These are phyloP conservation scores for Pherbina coryleti DNA, from an alignment of 2,888 invertebrate species.

Conservation along the genomic window DNA sequence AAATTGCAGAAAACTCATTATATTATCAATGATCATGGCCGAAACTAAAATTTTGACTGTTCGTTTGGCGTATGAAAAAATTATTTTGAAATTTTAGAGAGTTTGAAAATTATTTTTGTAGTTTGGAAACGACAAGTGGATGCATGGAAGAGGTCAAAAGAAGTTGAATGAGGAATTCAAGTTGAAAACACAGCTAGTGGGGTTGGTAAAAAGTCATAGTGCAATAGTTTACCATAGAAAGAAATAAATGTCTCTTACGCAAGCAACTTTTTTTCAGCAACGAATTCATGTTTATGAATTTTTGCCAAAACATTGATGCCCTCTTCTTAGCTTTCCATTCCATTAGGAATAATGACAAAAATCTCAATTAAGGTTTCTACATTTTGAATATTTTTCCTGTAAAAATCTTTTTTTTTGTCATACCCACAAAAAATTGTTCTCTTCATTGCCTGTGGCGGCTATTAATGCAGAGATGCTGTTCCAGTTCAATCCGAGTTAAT, in stretches of 20 bases:
- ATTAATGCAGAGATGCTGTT: conserved; percentile 12
- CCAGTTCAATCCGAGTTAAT: neutral
- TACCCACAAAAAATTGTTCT: neutral
- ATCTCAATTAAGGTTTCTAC: too few species aligned
- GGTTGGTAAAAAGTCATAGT: neutral
- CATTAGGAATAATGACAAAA: too few species aligned
- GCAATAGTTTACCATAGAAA: neutral
- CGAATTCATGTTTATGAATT: too few species aligned
- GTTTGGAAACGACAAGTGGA: neutral
- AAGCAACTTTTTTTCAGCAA: too few species aligned
- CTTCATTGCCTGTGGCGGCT: neutral
- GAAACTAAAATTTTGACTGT: conserved; percentile 15
- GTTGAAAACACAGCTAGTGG: too few species aligned
- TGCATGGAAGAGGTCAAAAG: neutral
- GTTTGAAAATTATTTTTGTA: neutral
- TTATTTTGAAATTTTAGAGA: too few species aligned
- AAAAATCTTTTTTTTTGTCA: too few species aligned
- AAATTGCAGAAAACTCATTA: conserved; percentile 42
- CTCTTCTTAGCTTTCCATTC: too few species aligned
- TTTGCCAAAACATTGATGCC: too few species aligned
- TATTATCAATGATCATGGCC: conserved; percentile 33
- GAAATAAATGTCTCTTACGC: too few species aligned
- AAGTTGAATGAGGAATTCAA: neutral
- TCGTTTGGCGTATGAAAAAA: neutral
- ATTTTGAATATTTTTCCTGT: too few species aligned